These are phyloP conservation scores for Morpho deidamia DNA, from an alignment of 2,888 invertebrate species.

Conservation along the genomic window DNA sequence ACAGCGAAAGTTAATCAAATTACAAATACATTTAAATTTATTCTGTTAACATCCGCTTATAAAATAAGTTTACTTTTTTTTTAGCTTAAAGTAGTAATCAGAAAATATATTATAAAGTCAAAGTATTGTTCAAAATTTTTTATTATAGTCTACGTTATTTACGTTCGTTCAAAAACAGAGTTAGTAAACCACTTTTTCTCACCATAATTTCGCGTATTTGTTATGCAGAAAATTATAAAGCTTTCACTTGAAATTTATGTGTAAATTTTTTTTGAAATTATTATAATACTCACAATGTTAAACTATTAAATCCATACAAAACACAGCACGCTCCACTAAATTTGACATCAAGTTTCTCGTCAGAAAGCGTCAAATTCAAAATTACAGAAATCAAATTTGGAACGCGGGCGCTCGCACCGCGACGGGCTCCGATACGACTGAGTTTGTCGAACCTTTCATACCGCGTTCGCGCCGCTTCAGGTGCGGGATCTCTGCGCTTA, in stretches of 20 bases:
- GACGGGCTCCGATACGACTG: background rate
- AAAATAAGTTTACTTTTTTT: too few species aligned
- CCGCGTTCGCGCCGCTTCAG: background rate
- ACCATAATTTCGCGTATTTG: background rate
- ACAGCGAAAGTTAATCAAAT: too few species aligned
- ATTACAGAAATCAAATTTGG: background rate
- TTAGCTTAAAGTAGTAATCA: too few species aligned
- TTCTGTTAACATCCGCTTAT: too few species aligned
- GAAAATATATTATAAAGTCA: too few species aligned
- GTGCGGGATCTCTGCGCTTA: background rate
- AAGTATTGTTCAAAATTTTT: too few species aligned
- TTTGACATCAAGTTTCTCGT: constrained; percentile 52
- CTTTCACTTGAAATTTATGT: background rate
- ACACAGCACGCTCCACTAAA: constrained; percentile 34
- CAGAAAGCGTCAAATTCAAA: constrained; percentile 54
- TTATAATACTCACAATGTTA: constrained; percentile 8
- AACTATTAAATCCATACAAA: constrained; percentile 29
- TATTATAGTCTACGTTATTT: too few species aligned
- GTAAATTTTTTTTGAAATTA: background rate
- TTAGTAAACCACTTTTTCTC: too few species aligned
- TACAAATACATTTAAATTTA: too few species aligned
- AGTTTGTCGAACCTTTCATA: constrained; percentile 1
- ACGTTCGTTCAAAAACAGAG: too few species aligned
- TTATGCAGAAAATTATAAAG: background rate
- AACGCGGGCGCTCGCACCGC: constrained; percentile 7